A percentile compares a stretch with the other conserved stretches of the same genome.
Evolutionary conservation across 2,888 invertebrate species (phyloP).

Genomic region (Allophyes oxyacanthae): DNA sequence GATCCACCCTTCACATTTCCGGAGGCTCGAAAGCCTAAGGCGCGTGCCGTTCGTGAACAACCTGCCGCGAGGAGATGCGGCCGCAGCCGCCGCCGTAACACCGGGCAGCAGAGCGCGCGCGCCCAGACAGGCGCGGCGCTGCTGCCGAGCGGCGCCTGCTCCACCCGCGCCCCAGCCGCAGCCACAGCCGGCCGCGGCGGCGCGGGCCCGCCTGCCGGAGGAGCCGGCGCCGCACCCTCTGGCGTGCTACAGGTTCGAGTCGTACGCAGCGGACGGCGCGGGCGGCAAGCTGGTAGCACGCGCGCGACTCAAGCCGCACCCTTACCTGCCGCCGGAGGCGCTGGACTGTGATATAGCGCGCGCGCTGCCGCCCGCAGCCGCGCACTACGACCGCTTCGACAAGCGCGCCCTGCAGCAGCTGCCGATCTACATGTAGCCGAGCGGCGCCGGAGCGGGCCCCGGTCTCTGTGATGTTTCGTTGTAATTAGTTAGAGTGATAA

Average conservation of each 20-base stretch:
- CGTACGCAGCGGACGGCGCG: constrained; percentile 65
- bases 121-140: constrained; percentile 65
- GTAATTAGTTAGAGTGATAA: constrained; percentile 84
- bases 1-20: constrained; percentile 97
- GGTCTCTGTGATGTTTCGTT: constrained; percentile 83
- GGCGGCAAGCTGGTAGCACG: constrained; percentile 68
- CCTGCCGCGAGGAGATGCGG: constrained; percentile 90
- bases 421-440: constrained; percentile 87
- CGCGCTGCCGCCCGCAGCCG: constrained; percentile 76
- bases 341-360: constrained; percentile 85
- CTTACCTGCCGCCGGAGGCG: constrained; percentile 71
- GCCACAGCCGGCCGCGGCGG: constrained; percentile 67
- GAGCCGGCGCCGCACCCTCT: constrained; percentile 58
- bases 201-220: constrained; percentile 59
- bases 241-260: constrained; percentile 72
- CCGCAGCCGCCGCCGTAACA: constrained; percentile 71
- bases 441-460: constrained; percentile 65
- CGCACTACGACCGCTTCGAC: constrained; percentile 85
- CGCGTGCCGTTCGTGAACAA: constrained; percentile 96
- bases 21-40: constrained; percentile 95
- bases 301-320: constrained; percentile 74
- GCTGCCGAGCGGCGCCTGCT: constrained; percentile 67
- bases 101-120: constrained; percentile 61
- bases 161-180: constrained; percentile 65
- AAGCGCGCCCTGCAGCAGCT: constrained; percentile 87